Base-by-base conservation (phyloP, 2,888 invertebrate species). In the Amblyteles armatorius region DNA sequence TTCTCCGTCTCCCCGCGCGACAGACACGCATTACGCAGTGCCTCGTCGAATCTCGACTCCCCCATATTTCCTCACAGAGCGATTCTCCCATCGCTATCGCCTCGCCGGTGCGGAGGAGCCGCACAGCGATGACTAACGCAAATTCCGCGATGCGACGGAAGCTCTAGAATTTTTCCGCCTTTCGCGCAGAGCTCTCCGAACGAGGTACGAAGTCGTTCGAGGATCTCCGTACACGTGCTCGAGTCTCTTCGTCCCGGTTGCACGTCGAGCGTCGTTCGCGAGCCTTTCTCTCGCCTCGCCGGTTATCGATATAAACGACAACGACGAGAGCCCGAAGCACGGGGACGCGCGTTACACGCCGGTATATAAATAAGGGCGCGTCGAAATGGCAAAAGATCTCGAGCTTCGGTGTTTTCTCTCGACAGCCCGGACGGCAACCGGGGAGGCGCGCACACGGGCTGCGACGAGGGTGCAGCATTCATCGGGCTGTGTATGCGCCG, bases 291-390 rank as follows among this genome's bases (percentile, higher is more conserved):
- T 80, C 67, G 55, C 71, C 60, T 50, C 76, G 57, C n/a, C 4
- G 76, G 83, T 77, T 80, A 84, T 80, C 83, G 80, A 84, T 77
- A 80, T 80, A 72, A 84, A 84, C 76, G 80, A 80, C 80, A 72
- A 77, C 57, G 77, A 67, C 40, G 60, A 52, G 29, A 74, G 57
- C 40, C 44, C 63, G 69, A 52, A 40, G 78, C 48, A 48, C 44
- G 48, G 69, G 77, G 36, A 40, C 40, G 22, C 74, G 48, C 55
- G 57, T 26, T 48, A 48, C 44, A 55, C 26, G n/a, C n/a, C 55
- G 16, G 40, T 72, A 57, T 57, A 83, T 76, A 84, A 80, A 83
- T 73, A 74, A 83, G 52, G 76, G 57, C 57, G 67, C 80, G 80
- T 72, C 80, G 83, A 80, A 77, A 84, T 57, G 72, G 72, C 67